phyloP scores from a whole-genome alignment of 2,888 invertebrate species.

The Pegoplata infirma region DNA sequence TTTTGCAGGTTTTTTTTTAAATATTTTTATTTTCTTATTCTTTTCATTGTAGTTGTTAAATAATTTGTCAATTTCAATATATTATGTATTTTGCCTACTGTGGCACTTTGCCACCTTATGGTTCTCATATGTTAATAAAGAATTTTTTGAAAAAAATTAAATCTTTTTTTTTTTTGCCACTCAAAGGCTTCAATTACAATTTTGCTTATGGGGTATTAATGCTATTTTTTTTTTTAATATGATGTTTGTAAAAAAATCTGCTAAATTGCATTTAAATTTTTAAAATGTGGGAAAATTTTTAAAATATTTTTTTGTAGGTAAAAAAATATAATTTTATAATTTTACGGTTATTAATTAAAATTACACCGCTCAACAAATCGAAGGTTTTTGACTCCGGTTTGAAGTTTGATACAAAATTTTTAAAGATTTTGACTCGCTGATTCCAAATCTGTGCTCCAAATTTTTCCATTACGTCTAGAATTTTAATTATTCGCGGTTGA shows the following conservation, averaged over 20 bases:
- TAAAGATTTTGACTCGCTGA: too few relatives aligned
- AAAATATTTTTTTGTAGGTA: not conserved
- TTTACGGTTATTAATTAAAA: not conserved
- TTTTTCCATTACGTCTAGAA: too few relatives aligned
- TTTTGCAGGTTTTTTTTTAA: slow-evolving; percentile 13
- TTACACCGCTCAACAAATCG: too few relatives aligned
- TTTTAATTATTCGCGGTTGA: too few relatives aligned
- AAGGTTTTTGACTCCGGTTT: too few relatives aligned
- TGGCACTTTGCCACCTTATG: slow-evolving; percentile 60
- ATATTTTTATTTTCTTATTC: not conserved
- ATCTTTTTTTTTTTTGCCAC: slow-evolving; percentile 21
- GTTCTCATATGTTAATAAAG: slow-evolving; percentile 58
- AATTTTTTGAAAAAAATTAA: slow-evolving; percentile 16
- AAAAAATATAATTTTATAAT: not conserved
- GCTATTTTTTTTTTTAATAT: not conserved
- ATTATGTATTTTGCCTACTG: slow-evolving; percentile 52
- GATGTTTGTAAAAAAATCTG: slow-evolving; percentile 29
- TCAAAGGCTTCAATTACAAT: slow-evolving; percentile 52
- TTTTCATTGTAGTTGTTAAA: slow-evolving; percentile 25
- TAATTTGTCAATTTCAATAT: slow-evolving; percentile 27
- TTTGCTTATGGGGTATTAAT: not conserved
- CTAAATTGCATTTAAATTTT: slow-evolving; percentile 45
- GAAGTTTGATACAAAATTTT: too few relatives aligned
- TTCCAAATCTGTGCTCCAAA: too few relatives aligned
- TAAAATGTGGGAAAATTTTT: slow-evolving; percentile 55